Evolutionary conservation across 1,140 invertebrate species (phyloP).

Genomic region (Aphelinus certus): DNA sequence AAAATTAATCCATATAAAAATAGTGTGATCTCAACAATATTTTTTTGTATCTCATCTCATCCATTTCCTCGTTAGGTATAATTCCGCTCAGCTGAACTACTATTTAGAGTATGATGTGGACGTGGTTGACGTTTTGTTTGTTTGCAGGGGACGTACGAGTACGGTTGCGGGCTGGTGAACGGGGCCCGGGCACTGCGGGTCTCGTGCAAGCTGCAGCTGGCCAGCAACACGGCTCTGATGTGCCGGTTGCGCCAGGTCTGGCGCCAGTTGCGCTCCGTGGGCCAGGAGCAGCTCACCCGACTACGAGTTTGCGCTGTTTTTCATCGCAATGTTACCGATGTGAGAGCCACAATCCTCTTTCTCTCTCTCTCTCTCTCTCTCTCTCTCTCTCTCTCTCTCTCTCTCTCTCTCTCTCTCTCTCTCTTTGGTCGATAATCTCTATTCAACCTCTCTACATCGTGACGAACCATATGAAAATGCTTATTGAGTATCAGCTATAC

Average conservation of each 20-base stretch:
- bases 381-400: no score
- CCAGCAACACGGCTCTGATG: conserved; percentile 67
- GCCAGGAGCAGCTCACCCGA: conserved; percentile 81
- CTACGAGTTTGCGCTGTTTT: conserved; percentile 81
- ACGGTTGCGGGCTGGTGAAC: conserved; percentile 79
- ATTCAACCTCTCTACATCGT: no score
- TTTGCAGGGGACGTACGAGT: conserved; percentile 79
- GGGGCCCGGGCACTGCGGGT: conserved; percentile 78
- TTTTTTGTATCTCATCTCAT: no score
- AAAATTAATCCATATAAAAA: no score
- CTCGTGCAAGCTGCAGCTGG: conserved; percentile 75
- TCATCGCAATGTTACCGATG: conserved; percentile 77
- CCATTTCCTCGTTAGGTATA: no score
- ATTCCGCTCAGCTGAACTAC: no score
- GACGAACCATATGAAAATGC: no score
- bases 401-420: no score
- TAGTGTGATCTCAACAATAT: no score
- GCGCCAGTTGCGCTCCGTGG: conserved; percentile 75
- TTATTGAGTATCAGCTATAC: no score
- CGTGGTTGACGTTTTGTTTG: conserved; percentile 34
- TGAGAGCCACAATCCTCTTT: conserved; percentile 35
- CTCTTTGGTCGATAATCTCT: no score
- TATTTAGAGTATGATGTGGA: not conserved
- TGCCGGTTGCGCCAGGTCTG: conserved; percentile 73
- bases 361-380: no score